These are phyloP conservation scores for Microplitis manilae DNA, from an alignment of 2,888 invertebrate species.

Conservation along the genomic window DNA sequence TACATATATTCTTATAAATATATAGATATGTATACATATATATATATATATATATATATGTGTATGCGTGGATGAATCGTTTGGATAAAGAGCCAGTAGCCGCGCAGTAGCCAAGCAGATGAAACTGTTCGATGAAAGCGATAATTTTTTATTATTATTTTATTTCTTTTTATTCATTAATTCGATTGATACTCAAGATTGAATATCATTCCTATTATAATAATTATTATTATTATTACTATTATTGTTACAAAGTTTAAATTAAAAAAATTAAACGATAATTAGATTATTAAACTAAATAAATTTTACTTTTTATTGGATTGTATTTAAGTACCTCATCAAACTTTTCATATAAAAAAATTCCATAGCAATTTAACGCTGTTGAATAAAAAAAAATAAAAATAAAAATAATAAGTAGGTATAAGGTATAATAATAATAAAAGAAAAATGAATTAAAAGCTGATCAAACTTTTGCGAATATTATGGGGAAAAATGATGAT, in stretches of 20 bases:
- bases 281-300: background rate
- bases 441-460: background rate
- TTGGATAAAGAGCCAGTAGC: no score
- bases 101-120: no score
- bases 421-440: background rate
- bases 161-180: no score
- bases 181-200: no score
- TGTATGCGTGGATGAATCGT: no score
- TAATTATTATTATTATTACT: background rate
- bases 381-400: slow-evolving; percentile 37
- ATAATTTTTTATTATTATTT: no score
- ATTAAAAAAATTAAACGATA: background rate
- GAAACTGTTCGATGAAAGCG: no score
- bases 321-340: background rate
- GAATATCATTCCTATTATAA: background rate
- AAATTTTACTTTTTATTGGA: background rate
- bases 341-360: background rate
- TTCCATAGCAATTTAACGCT: background rate
- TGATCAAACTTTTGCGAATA: background rate
- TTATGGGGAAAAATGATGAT: slow-evolving; percentile 26
- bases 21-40: no score
- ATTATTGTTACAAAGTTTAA: background rate
- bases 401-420: background rate
- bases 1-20: no score
- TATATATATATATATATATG: no score